Evolutionary conservation across 2,113 vertebrate genomes (phyloP).

Genomic region (Camelus bactrianus): DNA sequence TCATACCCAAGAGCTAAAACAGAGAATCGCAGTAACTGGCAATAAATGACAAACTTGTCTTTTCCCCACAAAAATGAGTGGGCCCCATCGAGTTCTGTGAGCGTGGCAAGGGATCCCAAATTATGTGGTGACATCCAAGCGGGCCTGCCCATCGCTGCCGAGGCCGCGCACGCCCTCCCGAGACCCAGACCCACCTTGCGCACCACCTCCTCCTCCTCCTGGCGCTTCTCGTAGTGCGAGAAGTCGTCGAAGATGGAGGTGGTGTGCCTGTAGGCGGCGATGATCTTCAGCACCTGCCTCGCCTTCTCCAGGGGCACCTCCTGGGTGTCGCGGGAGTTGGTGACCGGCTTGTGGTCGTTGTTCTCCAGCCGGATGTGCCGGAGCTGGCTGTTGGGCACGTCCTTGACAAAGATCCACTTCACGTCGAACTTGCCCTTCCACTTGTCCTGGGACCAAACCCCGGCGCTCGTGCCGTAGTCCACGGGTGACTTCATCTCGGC

Average conservation of each 20-base stretch:
- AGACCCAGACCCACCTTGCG: slow-evolving; percentile 90
- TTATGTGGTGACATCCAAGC: too few relatives aligned
- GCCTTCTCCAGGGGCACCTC: slow-evolving; percentile 99
- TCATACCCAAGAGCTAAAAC: not conserved
- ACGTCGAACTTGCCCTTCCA: slow-evolving; percentile 99
- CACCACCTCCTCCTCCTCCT: slow-evolving; percentile 97
- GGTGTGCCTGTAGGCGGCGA: slow-evolving; percentile 98
- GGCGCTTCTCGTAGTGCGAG: slow-evolving; percentile 97
- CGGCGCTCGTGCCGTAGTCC: slow-evolving; percentile 98
- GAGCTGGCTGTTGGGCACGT: slow-evolving; percentile 98
- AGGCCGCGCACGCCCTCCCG: not conserved
- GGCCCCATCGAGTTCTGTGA: too few relatives aligned
- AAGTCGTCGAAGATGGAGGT: slow-evolving; percentile 99
- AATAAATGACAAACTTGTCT: not conserved
- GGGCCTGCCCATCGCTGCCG: too few relatives aligned
- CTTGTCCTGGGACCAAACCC: slow-evolving; percentile 99
- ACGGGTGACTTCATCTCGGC: slow-evolving; percentile 99
- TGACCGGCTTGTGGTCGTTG: slow-evolving; percentile 99
- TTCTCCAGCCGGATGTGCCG: slow-evolving; percentile 99
- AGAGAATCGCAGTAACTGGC: not conserved
- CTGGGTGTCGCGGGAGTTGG: slow-evolving; percentile 99
- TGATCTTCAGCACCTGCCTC: slow-evolving; percentile 98
- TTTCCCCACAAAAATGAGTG: not conserved
- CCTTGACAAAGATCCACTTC: slow-evolving; percentile 99
- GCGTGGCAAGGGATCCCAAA: not conserved